Percentiles rank a stretch among this genome's conserved stretches.
Evolutionary conservation across 2,797 vertebrate genomes (phyloP).

Genomic region (Toxotes lorentzi): DNA sequence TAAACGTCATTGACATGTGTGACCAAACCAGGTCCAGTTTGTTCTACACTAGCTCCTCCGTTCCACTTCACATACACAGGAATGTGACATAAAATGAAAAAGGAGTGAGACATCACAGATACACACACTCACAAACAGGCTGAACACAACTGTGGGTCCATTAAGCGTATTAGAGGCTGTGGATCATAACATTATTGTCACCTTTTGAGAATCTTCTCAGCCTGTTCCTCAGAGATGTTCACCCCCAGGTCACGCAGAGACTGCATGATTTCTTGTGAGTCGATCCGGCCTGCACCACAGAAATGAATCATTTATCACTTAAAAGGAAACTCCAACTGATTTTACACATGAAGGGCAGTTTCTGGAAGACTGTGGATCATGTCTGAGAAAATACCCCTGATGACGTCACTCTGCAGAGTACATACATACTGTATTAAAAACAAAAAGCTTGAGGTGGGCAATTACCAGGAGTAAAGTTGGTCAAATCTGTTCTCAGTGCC

Average conservation of each 20-base stretch:
- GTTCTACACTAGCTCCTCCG: background rate
- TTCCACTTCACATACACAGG: background rate
- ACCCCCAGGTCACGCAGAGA: constrained; percentile 96
- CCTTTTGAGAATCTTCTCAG: constrained; percentile 96
- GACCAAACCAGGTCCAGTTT: background rate
- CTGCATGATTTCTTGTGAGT: constrained; percentile 97
- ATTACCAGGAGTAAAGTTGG: background rate
- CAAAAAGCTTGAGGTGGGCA: too few species aligned
- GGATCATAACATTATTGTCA: constrained; percentile 67
- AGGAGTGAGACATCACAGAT: background rate
- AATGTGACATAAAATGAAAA: background rate
- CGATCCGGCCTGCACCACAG: constrained; percentile 88
- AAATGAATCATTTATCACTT: background rate
- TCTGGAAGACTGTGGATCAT: too few species aligned
- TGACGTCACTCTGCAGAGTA: too few species aligned
- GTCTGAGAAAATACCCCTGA: too few species aligned
- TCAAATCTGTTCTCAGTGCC: background rate
- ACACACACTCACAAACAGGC: constrained; percentile 6
- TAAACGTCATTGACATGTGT: background rate
- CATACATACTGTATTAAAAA: too few species aligned
- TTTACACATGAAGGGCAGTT: background rate
- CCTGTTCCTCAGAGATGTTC: constrained; percentile 96
- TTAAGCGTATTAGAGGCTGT: background rate
- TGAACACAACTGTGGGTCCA: background rate
- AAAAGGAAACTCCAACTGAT: background rate